Percentiles rank a stretch among this genome's conserved stretches.
Conservation (phyloP, 2,888 invertebrate genomes). For the Elmis aenea region DNA sequence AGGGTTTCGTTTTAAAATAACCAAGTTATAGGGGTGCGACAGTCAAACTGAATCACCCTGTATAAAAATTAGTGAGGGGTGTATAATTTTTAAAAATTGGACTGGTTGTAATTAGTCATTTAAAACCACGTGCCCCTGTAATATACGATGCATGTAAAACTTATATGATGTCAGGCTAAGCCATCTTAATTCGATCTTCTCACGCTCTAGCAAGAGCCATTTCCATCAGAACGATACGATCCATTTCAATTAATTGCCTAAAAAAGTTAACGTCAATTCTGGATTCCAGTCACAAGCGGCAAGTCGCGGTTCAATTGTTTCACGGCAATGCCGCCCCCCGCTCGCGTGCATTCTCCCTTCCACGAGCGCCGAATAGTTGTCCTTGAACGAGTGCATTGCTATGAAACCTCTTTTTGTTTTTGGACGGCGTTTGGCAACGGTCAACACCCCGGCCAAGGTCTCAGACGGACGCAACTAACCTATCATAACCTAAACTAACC, state of each 20-base stretch:
- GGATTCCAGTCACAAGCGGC: slow-evolving; percentile 47
- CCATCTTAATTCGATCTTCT: slow-evolving; percentile 20
- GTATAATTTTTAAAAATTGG: too few species aligned
- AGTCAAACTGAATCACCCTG: too few species aligned
- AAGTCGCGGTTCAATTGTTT: slow-evolving; percentile 48
- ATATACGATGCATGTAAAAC: too few species aligned
- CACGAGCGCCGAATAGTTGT: slow-evolving; percentile 46
- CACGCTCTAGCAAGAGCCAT: slow-evolving; percentile 32
- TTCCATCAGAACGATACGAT: slow-evolving; percentile 44
- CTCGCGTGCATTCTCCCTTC: slow-evolving; percentile 24
- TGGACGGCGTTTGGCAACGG: slow-evolving; percentile 48
- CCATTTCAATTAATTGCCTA: slow-evolving; percentile 45
- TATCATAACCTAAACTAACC: slow-evolving; percentile 45
- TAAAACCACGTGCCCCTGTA: too few species aligned
- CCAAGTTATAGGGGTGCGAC: too few species aligned
- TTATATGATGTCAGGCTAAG: too few species aligned
- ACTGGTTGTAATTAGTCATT: too few species aligned
- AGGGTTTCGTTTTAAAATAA: too few species aligned
- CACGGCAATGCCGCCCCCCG: slow-evolving; percentile 37
- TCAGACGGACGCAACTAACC: slow-evolving; percentile 42
- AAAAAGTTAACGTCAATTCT: slow-evolving; percentile 46
- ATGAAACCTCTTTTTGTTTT: slow-evolving; percentile 47
- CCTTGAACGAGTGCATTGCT: slow-evolving; percentile 50
- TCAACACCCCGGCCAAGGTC: slow-evolving; percentile 49
- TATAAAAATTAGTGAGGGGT: too few species aligned